These are phyloP conservation scores for Cercopithecus petaurista DNA, from an alignment of 2,797 vertebrate species.

Conservation along the genomic window DNA sequence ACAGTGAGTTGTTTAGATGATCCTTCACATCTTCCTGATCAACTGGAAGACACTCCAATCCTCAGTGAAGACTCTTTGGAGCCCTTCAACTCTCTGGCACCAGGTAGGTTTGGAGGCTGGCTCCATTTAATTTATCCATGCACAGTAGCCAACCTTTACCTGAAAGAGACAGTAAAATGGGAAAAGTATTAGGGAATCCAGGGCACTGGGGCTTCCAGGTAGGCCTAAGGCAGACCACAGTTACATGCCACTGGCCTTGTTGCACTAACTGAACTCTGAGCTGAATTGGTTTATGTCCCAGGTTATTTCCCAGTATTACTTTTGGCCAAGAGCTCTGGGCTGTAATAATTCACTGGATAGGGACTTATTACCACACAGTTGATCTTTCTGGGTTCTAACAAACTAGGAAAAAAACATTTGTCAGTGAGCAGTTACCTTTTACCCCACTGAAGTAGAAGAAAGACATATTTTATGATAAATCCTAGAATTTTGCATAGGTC, in stretches of 20 bases:
- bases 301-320: constrained; percentile 46
- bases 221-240: neutral
- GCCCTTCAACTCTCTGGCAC: constrained; percentile 83
- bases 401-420: constrained; percentile 26
- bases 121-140: neutral
- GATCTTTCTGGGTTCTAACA: constrained; percentile 39
- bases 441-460: constrained; percentile 6
- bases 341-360: constrained; percentile 45
- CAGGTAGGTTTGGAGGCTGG: constrained; percentile 74
- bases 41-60: constrained; percentile 82
- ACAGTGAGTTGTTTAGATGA: constrained; percentile 82
- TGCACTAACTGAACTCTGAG: constrained; percentile 27
- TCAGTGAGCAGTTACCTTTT: constrained; percentile 19
- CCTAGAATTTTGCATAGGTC: constrained; percentile 5
- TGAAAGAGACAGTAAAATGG: neutral
- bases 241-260: neutral
- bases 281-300: constrained; percentile 67
- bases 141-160: neutral
- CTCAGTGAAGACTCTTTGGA: constrained; percentile 84
- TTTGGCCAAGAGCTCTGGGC: constrained; percentile 54
- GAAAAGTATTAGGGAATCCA: neutral
- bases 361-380: constrained; percentile 50
- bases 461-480: constrained; percentile 44
- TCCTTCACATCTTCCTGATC: constrained; percentile 80
- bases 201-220: neutral